Base-by-base conservation (phyloP, 2,113 vertebrate species). In the Orthonyx spaldingii region DNA sequence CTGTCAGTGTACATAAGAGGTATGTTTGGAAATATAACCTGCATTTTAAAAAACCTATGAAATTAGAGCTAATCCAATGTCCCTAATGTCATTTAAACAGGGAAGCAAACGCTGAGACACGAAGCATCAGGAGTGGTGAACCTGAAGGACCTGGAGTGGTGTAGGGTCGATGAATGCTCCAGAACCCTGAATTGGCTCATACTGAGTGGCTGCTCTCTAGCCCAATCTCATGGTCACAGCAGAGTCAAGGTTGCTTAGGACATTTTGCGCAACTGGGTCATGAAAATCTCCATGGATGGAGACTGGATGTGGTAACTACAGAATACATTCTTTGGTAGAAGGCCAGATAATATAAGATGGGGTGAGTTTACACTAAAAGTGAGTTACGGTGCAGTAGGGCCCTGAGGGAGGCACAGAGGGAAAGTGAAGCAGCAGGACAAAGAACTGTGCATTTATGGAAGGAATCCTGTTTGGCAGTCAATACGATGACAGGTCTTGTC, bases 161-260 rank as follows among this genome's bases (percentile, higher is more conserved):
- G 4, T 10, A 60, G 21, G 16, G 50, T 30, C 90, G 30, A 70
- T 7, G 47, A 87, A 61, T 6, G 4, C 27, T 19, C 52, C 44
- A 32, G 35, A 63, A 76, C 42, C 12, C 9, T 16, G 47, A 33
- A 74, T 79, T 5, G 0, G 28, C 13, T 82, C 32, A 21, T 1
- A 0, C 3, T 30, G 26, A 14, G 39, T 9, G 19, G 22, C 0
- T 47, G 22, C 26, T 72, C 17, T 69, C 28, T 10, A 69, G 37
- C 21, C 13, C 26, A 15, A 2, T 4, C n/a, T 52, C 55, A 33
- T 13, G 13, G 11, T 44, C 61, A n/a, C 16, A 57, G 53, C 0
- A n/a, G 21, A 63, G 20, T 32, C 44, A 56, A n/a, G 17, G 15
- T 6, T 72, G 28, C 26, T n/a, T 7, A 57, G 10, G 26, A 57